Evolutionary conservation across 1,140 invertebrate species (phyloP), one percentile per base, ranked within the genome.

Genomic region (Scaptomyza pallida): DNA sequence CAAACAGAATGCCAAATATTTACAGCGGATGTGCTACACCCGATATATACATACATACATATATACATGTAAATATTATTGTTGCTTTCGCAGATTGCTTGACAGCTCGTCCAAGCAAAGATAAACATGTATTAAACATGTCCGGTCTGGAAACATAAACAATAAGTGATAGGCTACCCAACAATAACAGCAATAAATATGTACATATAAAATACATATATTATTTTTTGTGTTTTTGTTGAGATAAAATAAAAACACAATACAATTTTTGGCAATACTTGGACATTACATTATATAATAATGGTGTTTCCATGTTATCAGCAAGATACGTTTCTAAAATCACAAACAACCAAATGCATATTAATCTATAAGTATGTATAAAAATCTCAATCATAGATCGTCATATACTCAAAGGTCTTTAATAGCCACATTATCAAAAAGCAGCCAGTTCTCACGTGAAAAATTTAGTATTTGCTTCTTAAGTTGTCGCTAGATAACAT

Each of bases 41-140:
- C 61, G 54, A 68, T 43, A 41, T 44, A 30, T 44, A 19, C 4
- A 23, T 68, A 57, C n/a, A n/a, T n/a, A n/a, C n/a, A n/a, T n/a
- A n/a, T 15, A 33, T 37, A 72, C 50, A 72, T 83, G 72, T 83
- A 80, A 86, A 86, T 80, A 83, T 65, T 70, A 56, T 67, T 75
- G 5, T 60, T 76, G 44, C 40, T 41, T 26, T 26, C 13, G 33
- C 70, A 72, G 57, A 68, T 72, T 72, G 62, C 60, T 45, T 41
- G 50, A 65, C 72, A 75, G 52, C 43, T 33, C 44, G 26, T 51
- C 56, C 62, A 59, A 23, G 45, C 33, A n/a, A n/a, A 73, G 81
- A 83, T 83, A 80, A 79, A 72, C 60, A 47, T 21, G 48, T 21
- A 37, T 35, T 54, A 70, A 78, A 78, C 41, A 78, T 70, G 78